Percentiles rank a stretch among this genome's conserved stretches.
phyloP scores from a whole-genome alignment of 2,888 invertebrate species.

The Aphelenchoides bicaudatus region DNA sequence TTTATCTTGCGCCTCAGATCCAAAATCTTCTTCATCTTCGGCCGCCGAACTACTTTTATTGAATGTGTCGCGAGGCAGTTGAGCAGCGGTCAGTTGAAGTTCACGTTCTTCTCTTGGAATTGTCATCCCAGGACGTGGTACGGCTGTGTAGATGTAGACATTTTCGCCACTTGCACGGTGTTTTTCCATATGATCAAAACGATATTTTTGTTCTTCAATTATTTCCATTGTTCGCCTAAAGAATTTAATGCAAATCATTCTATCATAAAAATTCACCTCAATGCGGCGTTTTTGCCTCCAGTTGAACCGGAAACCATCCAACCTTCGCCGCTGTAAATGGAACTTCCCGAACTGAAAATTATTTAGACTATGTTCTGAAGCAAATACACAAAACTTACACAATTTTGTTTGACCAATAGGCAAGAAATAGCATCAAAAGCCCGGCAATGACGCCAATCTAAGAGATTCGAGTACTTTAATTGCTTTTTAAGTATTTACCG shows the following conservation, averaged over 20 bases:
- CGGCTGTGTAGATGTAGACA: slow-evolving; percentile 22
- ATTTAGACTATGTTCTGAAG: not conserved
- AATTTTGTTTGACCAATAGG: slow-evolving; percentile 52
- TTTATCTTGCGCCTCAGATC: slow-evolving; percentile 24
- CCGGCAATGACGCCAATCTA: slow-evolving; percentile 54
- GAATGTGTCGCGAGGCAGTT: not conserved
- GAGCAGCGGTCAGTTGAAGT: slow-evolving; percentile 10
- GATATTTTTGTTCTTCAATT: slow-evolving; percentile 56
- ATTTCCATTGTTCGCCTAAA: slow-evolving; percentile 57
- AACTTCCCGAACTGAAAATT: slow-evolving; percentile 27
- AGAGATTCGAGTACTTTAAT: too few relatives aligned
- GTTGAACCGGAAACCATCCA: slow-evolving; percentile 58
- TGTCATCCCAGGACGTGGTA: slow-evolving; percentile 5
- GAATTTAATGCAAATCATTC: not conserved
- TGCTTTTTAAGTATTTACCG: too few relatives aligned
- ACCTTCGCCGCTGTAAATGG: slow-evolving; percentile 32
- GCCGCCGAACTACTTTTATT: slow-evolving; percentile 9
- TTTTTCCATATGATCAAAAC: slow-evolving; percentile 44
- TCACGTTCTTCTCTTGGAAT: not conserved
- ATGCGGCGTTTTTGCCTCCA: slow-evolving; percentile 58
- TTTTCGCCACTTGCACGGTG: slow-evolving; percentile 18
- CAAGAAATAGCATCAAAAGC: slow-evolving; percentile 56
- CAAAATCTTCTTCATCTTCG: slow-evolving; percentile 9
- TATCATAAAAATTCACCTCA: slow-evolving; percentile 30
- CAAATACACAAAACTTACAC: slow-evolving; percentile 31